Evolutionary conservation across 2,797 vertebrate genomes (phyloP), one percentile per base, ranked within the genome.

Genomic region (Podargus strigoides): DNA sequence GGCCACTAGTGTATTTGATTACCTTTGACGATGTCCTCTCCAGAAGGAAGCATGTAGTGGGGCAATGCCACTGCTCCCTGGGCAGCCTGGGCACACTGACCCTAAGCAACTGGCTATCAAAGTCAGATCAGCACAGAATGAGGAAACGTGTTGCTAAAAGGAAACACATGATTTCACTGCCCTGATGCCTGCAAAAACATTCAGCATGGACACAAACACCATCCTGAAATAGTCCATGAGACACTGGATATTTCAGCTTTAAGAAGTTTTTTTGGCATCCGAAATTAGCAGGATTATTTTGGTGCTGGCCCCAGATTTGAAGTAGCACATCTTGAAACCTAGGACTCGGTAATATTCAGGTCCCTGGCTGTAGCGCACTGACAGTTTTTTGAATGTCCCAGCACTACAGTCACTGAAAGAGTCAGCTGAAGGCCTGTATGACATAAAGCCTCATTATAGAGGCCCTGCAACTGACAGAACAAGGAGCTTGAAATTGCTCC

Each of bases 261-360:
- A 50, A 16, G n/a, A 80, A 76, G 42, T 14, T 41, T 41, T 85
- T 78, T 79, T 53, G 1, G 10, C 20, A n/a, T 87, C 76, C 76
- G 82, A 95, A 96, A 87, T 91, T 76, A 96, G 93, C 63, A 79
- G 26, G 63, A 70, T 81, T 94, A 91, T 94, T 96, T 94, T 94
- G 18, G 80, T 90, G 60, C 63, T 73, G 91, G 70, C 47, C 85
- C 28, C 13, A 20, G 39, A 53, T 81, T 90, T 90, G 85, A 94
- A 94, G 95, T 53, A 93, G 91, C 59, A 47, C 0, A 3, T 63
- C 74, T 79, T 82, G 74, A 92, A 91, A 82, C 37, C 44, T 73
- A 44, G 73, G 39, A 62, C 58, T 36, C 47, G 76, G 36, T 27
- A 86, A 76, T 60, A 42, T 88, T 73, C 67, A 63, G 18, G 74